Conservation (phyloP, 2,888 invertebrate genomes). For the Chelonus formosanus region DNA sequence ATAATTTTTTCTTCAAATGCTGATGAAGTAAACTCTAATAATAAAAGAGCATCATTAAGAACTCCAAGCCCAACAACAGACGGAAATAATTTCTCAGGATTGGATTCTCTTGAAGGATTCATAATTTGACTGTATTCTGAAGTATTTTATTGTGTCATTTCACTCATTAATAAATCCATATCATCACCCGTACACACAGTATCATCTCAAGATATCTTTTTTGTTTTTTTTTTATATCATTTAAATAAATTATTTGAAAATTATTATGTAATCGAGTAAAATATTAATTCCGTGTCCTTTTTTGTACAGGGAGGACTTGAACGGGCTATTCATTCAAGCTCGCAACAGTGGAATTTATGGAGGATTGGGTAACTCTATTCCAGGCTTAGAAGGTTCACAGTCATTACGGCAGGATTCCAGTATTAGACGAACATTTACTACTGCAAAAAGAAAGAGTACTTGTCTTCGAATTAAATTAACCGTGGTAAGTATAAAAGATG, state of each 20-base stretch:
- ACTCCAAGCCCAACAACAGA: slow-evolving; percentile 75
- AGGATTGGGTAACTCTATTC: slow-evolving; percentile 73
- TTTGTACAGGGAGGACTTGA: slow-evolving; percentile 81
- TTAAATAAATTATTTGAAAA: no score
- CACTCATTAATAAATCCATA: slow-evolving; percentile 85
- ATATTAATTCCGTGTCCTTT: no score
- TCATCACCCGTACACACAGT: slow-evolving; percentile 82
- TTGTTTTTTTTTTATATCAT: no score
- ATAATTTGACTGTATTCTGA: slow-evolving; percentile 90
- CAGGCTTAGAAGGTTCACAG: slow-evolving; percentile 77
- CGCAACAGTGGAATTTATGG: slow-evolving; percentile 78
- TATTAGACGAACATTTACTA: slow-evolving; percentile 87
- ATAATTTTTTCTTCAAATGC: slow-evolving; percentile 76
- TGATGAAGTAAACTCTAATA: slow-evolving; percentile 65
- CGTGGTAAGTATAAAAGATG: slow-evolving; percentile 68
- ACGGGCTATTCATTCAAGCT: slow-evolving; percentile 73
- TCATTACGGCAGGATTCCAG: slow-evolving; percentile 86
- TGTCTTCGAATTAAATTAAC: slow-evolving; percentile 82
- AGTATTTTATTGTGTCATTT: slow-evolving; percentile 86
- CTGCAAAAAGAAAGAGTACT: slow-evolving; percentile 81
- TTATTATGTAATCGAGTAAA: no score
- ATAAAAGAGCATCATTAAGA: slow-evolving; percentile 68
- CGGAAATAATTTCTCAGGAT: slow-evolving; percentile 74
- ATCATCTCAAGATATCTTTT: no score
- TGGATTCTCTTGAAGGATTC: slow-evolving; percentile 88